Base-by-base conservation (phyloP, 2,888 invertebrate species). In the Bugula neritina region DNA sequence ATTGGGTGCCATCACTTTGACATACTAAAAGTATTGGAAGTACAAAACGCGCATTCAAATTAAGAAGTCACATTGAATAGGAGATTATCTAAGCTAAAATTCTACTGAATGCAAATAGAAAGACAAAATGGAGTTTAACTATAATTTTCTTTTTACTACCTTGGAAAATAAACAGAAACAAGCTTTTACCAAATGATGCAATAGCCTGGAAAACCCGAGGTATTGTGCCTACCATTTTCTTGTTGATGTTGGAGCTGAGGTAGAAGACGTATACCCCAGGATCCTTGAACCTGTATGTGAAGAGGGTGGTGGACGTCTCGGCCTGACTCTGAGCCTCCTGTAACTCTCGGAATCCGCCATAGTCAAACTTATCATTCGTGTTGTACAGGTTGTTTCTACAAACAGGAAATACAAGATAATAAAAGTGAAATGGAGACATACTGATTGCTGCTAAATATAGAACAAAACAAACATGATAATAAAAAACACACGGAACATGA, bases 311-410 rank as follows among this genome's bases (percentile, higher is more conserved):
- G 2, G 78, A 71, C 1, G 81, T 78, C 17, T 77, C 74, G 5
- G 75, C 71, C 71, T 79, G 79, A 1, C 80, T 72, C 74, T 78
- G 77, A 2, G 78, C 77, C 71, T 81, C 81, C 0, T 78, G 75
- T 71, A 82, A 73, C 21, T 77, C 75, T 23, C 82, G 75, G 79
- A 83, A 83, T 0, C 81, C 82, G 5, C 82, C 81, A 55, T 81
- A 82, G 75, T 83, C 83, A 77, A 83, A 83, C 71, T 80, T 72
- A 21, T 73, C 75, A 74, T 83, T 82, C 3, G 82, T 82, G 77
- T 83, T 83, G 76, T 78, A 81, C 69, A 83, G 73, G 74, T 83
- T 83, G 74, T 82, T 79, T 69, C 82, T 82, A 63, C 27, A 34
- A 27, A n/a, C 13, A 57, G 25, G 13, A n/a, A n/a, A n/a, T n/a